Evolutionary conservation across 1,140 invertebrate species (phyloP), one percentile per base, ranked within the genome.

Genomic region (Rhyacophila brunnea): DNA sequence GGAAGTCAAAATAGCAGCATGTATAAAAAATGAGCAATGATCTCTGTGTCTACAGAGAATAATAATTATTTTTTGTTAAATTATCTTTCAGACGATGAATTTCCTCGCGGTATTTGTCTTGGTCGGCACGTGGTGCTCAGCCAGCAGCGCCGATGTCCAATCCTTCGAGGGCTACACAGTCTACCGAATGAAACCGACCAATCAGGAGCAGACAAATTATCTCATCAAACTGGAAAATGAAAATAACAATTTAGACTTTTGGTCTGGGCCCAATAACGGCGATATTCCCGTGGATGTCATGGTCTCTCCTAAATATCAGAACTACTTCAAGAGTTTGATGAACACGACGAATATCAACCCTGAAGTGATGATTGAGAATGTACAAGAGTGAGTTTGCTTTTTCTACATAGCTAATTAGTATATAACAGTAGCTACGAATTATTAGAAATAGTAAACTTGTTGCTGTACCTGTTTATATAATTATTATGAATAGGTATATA

Each of bases 211-310:
- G 45, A 64, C 72, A 0, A 50, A 70, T 38, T 3, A 67, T 1
- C 50, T 78, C 0, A 47, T 32, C 0, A 42, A 67, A n/a, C 6
- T 77, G 0, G 64, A 72, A 51, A 9, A 67, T 10, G 36, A 32
- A 20, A 44, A 48, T 14, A 23, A 50, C 2, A 20, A 35, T 9
- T 17, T 42, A 4, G 60, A 63, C 40, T 67, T 67, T 46, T 65
- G 62, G 63, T 61, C 10, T 6, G 53, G 51, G 23, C 13, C 47
- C 7, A 63, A 57, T n/a, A 52, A 28, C 35, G 13, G 15, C 17
- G 53, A 45, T 17, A 51, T 34, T 6, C 45, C 59, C 18, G 54
- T 64, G 4, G 59, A 64, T 23, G 49, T 68, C 14, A 66, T 68
- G 62, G 67, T 68, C 1, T 15, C 48, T n/a, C 65, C 67, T 0